A percentile compares a stretch with the other conserved stretches of the same genome.
Conservation (phyloP, 2,888 invertebrate species). For the Aproaerema taeniolella region DNA sequence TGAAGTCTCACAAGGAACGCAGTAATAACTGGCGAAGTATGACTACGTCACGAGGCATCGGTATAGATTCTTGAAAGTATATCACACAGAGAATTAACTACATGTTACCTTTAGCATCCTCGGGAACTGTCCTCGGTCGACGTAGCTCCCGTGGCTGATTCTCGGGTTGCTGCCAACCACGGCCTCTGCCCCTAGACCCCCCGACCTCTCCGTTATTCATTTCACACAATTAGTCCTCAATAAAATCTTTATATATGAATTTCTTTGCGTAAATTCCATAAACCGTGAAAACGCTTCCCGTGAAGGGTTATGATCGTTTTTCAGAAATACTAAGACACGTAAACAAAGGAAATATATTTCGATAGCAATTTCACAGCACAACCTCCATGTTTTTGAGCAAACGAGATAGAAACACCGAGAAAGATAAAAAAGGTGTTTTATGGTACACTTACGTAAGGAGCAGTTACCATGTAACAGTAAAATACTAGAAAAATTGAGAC, state of each 20-base stretch:
- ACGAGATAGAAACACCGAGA: conserved; percentile 24
- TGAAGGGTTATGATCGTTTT: conserved; percentile 28
- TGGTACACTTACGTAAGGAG: not conserved
- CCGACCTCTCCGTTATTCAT: conserved; percentile 76
- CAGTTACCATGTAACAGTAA: not conserved
- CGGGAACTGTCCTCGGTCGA: conserved; percentile 51
- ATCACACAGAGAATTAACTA: conserved; percentile 11
- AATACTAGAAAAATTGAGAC: too few relatives aligned
- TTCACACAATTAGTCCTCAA: conserved; percentile 40
- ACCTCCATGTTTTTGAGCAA: conserved; percentile 63
- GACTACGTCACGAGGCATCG: conserved; percentile 42
- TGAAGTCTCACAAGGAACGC: conserved; percentile 51
- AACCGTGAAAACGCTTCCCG: conserved; percentile 29
- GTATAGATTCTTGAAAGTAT: conserved; percentile 38
- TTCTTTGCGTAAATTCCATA: conserved; percentile 53
- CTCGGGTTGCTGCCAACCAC: conserved; percentile 68
- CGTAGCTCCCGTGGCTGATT: conserved; percentile 68
- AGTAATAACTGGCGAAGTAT: conserved; percentile 40
- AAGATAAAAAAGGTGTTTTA: conserved; percentile 9
- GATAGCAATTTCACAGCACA: conserved; percentile 47
- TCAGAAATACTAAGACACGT: conserved; percentile 63
- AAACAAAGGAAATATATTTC: conserved; percentile 67
- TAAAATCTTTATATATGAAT: conserved; percentile 30
- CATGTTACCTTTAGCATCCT: conserved; percentile 54
- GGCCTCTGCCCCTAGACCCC: conserved; percentile 70